phyloP scores from a whole-genome alignment of 2,113 vertebrate species.

The Pelvicachromis taeniatus region DNA sequence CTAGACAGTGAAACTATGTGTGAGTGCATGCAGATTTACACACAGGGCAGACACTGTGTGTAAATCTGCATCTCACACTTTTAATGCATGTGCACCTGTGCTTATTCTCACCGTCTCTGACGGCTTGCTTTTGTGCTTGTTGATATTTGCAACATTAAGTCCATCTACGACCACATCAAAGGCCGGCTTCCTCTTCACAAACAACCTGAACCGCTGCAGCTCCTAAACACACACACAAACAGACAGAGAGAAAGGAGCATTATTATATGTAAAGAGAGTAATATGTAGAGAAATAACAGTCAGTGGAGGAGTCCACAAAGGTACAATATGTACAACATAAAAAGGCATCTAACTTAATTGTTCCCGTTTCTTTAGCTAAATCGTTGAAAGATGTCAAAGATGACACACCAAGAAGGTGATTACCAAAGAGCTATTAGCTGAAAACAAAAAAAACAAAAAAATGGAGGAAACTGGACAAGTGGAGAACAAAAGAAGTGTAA shows the following conservation, averaged over 20 bases:
- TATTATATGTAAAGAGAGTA: neutral
- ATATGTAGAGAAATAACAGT: neutral
- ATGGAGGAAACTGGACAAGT: no score
- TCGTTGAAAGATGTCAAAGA: no score
- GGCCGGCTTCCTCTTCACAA: slow-evolving; percentile 75
- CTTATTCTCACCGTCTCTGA: slow-evolving; percentile 81
- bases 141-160: slow-evolving; percentile 83
- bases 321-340: neutral
- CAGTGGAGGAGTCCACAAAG: neutral
- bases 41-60: neutral
- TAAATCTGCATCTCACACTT: neutral
- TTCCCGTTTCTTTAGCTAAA: neutral
- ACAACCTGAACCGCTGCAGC: slow-evolving; percentile 82
- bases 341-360: neutral
- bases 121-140: slow-evolving; percentile 58
- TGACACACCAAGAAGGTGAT: no score
- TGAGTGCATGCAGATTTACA: neutral
- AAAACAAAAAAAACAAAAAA: no score
- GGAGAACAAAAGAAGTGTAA: no score
- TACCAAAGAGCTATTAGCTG: no score
- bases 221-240: slow-evolving; percentile 73
- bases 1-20: neutral
- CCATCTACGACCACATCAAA: slow-evolving; percentile 94
- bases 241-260: neutral
- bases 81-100: neutral